These are phyloP conservation scores for Eupristina koningsbergeri DNA, from an alignment of 1,140 invertebrate species.

Conservation along the genomic window DNA sequence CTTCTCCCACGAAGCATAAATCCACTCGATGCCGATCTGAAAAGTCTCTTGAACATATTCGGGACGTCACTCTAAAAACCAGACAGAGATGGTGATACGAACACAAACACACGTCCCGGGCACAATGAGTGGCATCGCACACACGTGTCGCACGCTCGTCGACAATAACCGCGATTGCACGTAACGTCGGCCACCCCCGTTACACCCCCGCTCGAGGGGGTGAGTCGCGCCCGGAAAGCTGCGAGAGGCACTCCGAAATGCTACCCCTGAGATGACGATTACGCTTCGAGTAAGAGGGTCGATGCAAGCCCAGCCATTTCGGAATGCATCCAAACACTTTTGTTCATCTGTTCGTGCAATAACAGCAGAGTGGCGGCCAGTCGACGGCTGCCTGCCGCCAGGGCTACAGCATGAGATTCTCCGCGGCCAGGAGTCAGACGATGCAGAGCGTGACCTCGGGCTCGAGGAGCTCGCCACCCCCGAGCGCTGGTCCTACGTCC, in stretches of 20 bases:
- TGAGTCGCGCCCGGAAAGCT: background rate
- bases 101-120: background rate
- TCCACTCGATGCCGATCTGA: background rate
- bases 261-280: background rate
- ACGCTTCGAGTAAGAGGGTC: too few species aligned
- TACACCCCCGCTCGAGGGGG: too few species aligned
- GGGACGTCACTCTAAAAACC: background rate
- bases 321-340: background rate
- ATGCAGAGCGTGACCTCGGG: constrained; percentile 73
- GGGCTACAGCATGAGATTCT: constrained; percentile 71
- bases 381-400: constrained; percentile 57
- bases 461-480: constrained; percentile 69
- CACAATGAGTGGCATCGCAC: background rate
- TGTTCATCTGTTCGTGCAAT: background rate
- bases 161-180: background rate
- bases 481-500: constrained; percentile 53
- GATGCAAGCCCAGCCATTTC: background rate
- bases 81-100: background rate
- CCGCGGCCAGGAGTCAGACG: constrained; percentile 69
- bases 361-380: constrained; percentile 53
- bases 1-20: background rate
- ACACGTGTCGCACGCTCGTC: background rate
- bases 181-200: background rate
- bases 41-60: background rate
- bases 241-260: background rate